phyloP scores from a whole-genome alignment of 2,888 invertebrate species.

The Congeria kusceri region DNA sequence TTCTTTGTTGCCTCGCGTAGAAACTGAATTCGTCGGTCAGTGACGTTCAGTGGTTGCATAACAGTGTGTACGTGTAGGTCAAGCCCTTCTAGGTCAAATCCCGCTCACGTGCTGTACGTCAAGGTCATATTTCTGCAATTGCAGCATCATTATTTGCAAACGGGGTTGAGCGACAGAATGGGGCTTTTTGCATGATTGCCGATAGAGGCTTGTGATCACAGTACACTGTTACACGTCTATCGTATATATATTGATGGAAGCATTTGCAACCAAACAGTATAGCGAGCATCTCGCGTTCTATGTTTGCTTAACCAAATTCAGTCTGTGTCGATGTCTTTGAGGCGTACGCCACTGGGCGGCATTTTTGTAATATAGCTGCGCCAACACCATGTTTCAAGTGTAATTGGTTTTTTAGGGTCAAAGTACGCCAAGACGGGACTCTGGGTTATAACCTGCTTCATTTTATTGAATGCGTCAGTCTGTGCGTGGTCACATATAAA shows the following conservation, averaged over 20 bases:
- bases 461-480: slow-evolving; percentile 11
- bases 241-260: slow-evolving; percentile 58
- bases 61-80: slow-evolving; percentile 45
- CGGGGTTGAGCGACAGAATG: slow-evolving; percentile 23
- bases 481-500: slow-evolving; percentile 26
- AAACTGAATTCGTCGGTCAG: slow-evolving; percentile 19
- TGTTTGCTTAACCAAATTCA: slow-evolving; percentile 60
- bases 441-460: slow-evolving; percentile 18
- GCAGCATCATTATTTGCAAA: slow-evolving; percentile 52
- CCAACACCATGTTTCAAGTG: slow-evolving; percentile 54
- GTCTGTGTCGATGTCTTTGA: slow-evolving; percentile 49
- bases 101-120: slow-evolving; percentile 20
- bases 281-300: slow-evolving; percentile 63
- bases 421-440: no score
- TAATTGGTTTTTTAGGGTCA: slow-evolving; percentile 2
- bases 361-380: slow-evolving; percentile 51
- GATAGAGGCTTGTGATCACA: slow-evolving; percentile 57
- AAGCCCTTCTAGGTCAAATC: slow-evolving; percentile 23
- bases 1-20: not conserved
- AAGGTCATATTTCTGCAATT: slow-evolving; percentile 43
- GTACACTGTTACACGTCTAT: slow-evolving; percentile 22
- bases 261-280: slow-evolving; percentile 40
- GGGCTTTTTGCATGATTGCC: slow-evolving; percentile 40
- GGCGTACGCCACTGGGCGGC: slow-evolving; percentile 52
- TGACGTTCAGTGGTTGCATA: not conserved